Conservation (phyloP, 2,888 invertebrate genomes). For the Caenorhabditis sp. region DNA sequence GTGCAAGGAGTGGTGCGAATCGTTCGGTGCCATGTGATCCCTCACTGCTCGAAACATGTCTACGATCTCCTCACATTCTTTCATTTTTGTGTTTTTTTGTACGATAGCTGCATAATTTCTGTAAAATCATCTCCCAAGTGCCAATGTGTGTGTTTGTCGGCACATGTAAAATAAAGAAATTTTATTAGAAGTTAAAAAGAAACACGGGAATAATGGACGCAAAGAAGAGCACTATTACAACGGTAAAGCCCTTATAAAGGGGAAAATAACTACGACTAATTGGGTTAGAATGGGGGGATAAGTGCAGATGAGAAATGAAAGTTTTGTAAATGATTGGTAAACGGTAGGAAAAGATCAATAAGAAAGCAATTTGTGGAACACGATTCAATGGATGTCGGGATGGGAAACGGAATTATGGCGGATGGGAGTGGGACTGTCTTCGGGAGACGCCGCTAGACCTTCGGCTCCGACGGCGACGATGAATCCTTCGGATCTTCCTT, state of each 20-base stretch:
- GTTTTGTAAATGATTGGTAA: background rate
- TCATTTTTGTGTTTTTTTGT: constrained; percentile 5
- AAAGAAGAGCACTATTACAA: background rate
- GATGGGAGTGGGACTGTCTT: background rate
- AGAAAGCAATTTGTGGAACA: constrained; percentile 51
- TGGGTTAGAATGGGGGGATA: background rate
- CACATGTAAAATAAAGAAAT: background rate
- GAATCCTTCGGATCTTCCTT: constrained; percentile 49
- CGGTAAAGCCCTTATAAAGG: constrained; percentile 40
- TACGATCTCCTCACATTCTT: constrained; percentile 1
- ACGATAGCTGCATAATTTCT: constrained; percentile 3
- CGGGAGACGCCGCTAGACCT: constrained; percentile 6
- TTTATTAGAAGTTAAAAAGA: background rate
- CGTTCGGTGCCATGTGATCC: constrained; percentile 44
- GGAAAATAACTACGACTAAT: constrained; percentile 2
- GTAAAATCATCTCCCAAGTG: background rate
- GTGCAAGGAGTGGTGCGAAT: constrained; percentile 54
- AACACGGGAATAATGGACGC: background rate
- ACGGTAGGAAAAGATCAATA: constrained; percentile 19
- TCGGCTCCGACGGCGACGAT: constrained; percentile 22
- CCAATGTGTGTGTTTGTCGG: background rate
- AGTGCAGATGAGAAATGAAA: background rate
- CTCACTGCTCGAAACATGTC: background rate
- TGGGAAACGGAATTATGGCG: constrained; percentile 37
- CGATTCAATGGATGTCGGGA: constrained; percentile 42